A percentile compares a stretch with the other conserved stretches of the same genome.
phyloP scores from a whole-genome alignment of 1,140 invertebrate genomes.

The Agrypnia vestita region DNA sequence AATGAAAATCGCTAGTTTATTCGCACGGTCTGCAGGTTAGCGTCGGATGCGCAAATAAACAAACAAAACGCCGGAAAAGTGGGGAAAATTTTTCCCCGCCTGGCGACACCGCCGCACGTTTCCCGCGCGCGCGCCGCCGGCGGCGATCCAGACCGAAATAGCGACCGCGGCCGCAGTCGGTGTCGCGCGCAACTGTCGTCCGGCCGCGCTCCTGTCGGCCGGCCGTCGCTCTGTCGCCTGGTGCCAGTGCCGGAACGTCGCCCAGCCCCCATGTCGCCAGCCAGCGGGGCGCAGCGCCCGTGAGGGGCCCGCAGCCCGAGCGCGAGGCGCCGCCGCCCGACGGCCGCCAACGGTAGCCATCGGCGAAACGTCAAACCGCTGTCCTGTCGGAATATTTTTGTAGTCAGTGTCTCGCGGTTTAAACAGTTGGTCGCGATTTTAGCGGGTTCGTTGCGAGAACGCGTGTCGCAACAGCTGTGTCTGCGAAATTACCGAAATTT shows the following conservation, averaged over 20 bases:
- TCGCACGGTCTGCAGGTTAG: too few species aligned
- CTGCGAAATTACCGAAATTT: too few species aligned
- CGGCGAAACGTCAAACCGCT: not conserved
- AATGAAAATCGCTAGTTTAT: too few species aligned
- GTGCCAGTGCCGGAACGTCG: not conserved
- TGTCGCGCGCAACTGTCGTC: constrained; percentile 58
- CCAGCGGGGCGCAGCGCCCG: constrained; percentile 64
- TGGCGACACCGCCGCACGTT: constrained; percentile 67
- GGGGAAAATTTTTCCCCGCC: not conserved
- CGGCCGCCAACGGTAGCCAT: not conserved
- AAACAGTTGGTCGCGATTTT: too few species aligned
- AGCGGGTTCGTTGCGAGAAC: too few species aligned
- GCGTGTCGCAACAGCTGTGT: too few species aligned
- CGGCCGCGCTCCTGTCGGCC: constrained; percentile 20
- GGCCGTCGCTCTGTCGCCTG: constrained; percentile 46
- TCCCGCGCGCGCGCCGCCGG: constrained; percentile 63
- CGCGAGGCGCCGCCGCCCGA: not conserved
- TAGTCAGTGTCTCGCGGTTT: too few species aligned
- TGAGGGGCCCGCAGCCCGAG: not conserved
- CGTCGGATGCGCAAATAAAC: too few species aligned
- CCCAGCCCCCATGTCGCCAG: constrained; percentile 35
- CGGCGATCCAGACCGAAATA: constrained; percentile 68
- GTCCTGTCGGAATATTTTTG: too few species aligned
- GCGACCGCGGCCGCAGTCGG: constrained; percentile 51
- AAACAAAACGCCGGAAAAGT: not conserved